Percentiles rank a stretch among this genome's conserved stretches.
Conservation (phyloP, 2,113 vertebrate genomes). For the Procapra przewalskii region DNA sequence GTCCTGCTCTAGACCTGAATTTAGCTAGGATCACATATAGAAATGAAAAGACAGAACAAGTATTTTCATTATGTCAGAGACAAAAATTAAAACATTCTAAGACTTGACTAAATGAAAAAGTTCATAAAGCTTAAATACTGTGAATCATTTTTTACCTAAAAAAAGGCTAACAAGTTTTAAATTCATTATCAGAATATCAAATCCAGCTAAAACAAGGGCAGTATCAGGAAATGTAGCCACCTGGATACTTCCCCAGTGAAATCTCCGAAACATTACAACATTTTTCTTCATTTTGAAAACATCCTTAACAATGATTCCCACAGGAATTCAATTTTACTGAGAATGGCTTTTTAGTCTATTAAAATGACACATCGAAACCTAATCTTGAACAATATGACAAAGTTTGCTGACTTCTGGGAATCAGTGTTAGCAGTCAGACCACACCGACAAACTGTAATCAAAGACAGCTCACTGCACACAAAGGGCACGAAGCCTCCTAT, state of each 20-base stretch:
- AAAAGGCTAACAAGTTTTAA: conserved; percentile 42
- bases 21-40: not conserved
- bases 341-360: conserved; percentile 63
- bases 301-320: conserved; percentile 53
- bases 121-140: conserved; percentile 11
- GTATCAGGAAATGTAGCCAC: conserved; percentile 61
- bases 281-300: conserved; percentile 61
- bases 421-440: conserved; percentile 47
- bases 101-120: not conserved
- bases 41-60: conserved; percentile 24
- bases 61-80: conserved; percentile 17
- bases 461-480: conserved; percentile 37
- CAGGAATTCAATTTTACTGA: conserved; percentile 60
- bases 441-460: conserved; percentile 47
- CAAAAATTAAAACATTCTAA: conserved; percentile 16
- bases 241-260: conserved; percentile 45
- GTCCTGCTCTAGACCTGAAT: not conserved
- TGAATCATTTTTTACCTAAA: conserved; percentile 45
- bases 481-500: not conserved
- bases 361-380: conserved; percentile 69
- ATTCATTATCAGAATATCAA: conserved; percentile 50
- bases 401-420: conserved; percentile 58
- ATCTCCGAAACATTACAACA: conserved; percentile 60
- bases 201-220: conserved; percentile 29
- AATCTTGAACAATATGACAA: conserved; percentile 66